Evolutionary conservation across 2,888 invertebrate genomes (phyloP).

Genomic region (Syritta pipiens): DNA sequence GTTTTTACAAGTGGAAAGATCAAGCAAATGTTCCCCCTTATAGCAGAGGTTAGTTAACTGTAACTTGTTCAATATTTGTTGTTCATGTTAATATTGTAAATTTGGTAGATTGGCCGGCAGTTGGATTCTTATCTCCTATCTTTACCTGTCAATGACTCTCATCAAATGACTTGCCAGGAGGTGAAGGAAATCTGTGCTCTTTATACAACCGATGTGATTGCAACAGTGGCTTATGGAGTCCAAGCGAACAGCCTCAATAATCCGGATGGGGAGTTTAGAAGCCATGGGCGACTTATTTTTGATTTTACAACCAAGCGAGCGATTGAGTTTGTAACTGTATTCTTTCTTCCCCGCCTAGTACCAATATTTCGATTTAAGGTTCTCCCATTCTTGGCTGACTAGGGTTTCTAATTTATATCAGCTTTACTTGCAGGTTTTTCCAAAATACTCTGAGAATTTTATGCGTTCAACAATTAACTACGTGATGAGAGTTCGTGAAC

Average conservation of each 20-base stretch:
- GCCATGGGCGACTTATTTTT: conserved; percentile 78
- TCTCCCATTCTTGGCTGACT: no score
- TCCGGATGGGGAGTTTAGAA: conserved; percentile 79
- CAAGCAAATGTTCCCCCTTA: conserved; percentile 77
- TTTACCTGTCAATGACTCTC: conserved; percentile 71
- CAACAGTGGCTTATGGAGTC: conserved; percentile 80
- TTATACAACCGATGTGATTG: conserved; percentile 80
- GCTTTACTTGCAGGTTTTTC: conserved; percentile 73
- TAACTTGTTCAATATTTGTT: neutral
- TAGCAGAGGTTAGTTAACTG: conserved; percentile 73
- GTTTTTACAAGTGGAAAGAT: conserved; percentile 79
- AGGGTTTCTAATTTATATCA: no score
- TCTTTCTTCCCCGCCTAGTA: conserved; percentile 79
- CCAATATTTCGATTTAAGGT: conserved; percentile 75
- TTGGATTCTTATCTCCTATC: conserved; percentile 74
- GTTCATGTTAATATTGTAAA: neutral
- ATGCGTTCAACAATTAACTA: conserved; percentile 78
- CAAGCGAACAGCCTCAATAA: conserved; percentile 79
- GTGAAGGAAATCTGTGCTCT: conserved; percentile 77
- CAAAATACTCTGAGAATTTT: conserved; percentile 75
- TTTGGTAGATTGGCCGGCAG: conserved; percentile 73
- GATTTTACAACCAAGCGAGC: conserved; percentile 74
- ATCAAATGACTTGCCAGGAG: conserved; percentile 73
- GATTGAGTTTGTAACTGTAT: conserved; percentile 77
- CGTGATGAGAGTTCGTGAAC: conserved; percentile 78